Evolutionary conservation across 2,888 invertebrate genomes (phyloP).

Genomic region (Podabrus alpinus): DNA sequence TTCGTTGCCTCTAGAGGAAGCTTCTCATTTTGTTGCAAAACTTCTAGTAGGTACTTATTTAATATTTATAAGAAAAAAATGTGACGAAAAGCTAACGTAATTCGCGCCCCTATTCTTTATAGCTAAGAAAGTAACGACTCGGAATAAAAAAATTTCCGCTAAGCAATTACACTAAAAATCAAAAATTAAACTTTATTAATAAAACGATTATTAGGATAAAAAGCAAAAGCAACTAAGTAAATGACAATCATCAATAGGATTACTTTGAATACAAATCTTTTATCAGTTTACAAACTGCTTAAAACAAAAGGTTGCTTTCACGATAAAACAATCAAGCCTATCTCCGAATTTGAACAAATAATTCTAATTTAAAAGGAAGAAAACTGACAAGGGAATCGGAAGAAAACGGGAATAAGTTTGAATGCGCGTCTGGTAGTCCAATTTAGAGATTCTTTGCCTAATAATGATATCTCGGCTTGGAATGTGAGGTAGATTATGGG

Average conservation of each 20-base stretch:
- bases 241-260: slow-evolving; percentile 16
- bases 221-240: neutral
- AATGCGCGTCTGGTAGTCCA: slow-evolving; percentile 29
- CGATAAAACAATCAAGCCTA: slow-evolving; percentile 27
- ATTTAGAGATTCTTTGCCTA: slow-evolving; percentile 41
- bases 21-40: slow-evolving; percentile 10
- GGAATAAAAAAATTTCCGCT: neutral
- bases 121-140: neutral
- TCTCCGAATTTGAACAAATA: slow-evolving; percentile 37
- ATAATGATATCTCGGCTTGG: slow-evolving; percentile 41
- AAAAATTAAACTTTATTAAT: neutral
- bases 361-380: slow-evolving; percentile 37
- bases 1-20: slow-evolving; percentile 22
- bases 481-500: slow-evolving; percentile 35
- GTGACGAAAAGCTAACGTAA: slow-evolving; percentile 3
- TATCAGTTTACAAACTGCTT: slow-evolving; percentile 26
- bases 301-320: slow-evolving; percentile 22
- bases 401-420: slow-evolving; percentile 23
- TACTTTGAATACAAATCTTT: slow-evolving; percentile 18
- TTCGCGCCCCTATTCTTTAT: neutral
- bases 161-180: neutral
- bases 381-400: slow-evolving; percentile 26
- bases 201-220: neutral
- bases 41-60: slow-evolving; percentile 8
- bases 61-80: slow-evolving; percentile 14